Evolutionary conservation across 2,888 invertebrate species (phyloP).

Genomic region (Tenodera sinensis): DNA sequence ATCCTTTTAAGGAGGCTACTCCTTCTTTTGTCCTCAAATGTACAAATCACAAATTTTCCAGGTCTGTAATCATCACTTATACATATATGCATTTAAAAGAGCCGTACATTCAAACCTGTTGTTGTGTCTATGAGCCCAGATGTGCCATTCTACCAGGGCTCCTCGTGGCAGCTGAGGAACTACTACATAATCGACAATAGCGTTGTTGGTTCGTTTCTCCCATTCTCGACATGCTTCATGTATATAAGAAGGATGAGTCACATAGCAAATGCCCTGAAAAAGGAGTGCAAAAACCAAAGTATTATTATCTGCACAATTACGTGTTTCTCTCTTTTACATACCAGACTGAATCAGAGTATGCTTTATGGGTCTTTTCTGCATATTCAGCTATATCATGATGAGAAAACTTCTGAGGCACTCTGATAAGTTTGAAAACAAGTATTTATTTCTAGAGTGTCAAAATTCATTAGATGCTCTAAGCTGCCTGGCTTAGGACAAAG

Average conservation of each 20-base stretch:
- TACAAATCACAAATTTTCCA: too few species aligned
- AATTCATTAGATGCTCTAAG: too few species aligned
- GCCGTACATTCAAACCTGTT: conserved; percentile 78
- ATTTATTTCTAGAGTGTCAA: too few species aligned
- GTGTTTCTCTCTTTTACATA: neutral
- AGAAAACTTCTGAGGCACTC: too few species aligned
- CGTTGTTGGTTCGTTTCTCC: conserved; percentile 78
- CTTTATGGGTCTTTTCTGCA: too few species aligned
- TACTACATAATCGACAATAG: conserved; percentile 83
- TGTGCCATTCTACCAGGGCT: conserved; percentile 89
- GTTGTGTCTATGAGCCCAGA: conserved; percentile 86
- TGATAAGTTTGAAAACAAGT: too few species aligned
- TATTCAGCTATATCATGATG: too few species aligned
- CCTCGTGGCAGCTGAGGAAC: conserved; percentile 74
- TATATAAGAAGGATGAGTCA: conserved; percentile 67
- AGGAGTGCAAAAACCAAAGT: neutral
- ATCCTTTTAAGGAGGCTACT: too few species aligned
- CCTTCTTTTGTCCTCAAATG: too few species aligned
- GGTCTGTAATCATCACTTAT: too few species aligned
- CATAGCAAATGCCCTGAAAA: conserved; percentile 76
- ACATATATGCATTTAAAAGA: neutral
- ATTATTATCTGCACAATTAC: neutral
- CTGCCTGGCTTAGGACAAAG: too few species aligned
- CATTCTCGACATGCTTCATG: conserved; percentile 75
- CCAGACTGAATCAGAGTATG: too few species aligned